phyloP scores from a whole-genome alignment of 2,888 invertebrate species.

The Chrysopilus asiliformis region DNA sequence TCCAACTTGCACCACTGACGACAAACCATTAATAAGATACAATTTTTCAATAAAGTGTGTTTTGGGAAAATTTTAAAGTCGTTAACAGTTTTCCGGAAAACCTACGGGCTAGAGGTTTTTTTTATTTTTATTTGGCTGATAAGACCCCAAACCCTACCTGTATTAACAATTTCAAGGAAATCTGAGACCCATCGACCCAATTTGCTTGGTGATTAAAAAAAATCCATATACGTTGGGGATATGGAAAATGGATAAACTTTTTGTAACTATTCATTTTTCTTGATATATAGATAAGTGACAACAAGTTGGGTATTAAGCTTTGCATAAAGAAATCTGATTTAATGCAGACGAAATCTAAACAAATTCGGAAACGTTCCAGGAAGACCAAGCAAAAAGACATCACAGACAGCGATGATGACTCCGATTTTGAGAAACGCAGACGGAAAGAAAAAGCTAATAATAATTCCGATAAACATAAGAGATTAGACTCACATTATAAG shows the following conservation, averaged over 20 bases:
- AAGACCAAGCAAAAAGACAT: constrained; percentile 27
- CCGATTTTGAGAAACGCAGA: constrained; percentile 36
- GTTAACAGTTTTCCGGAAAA: too few relatives aligned
- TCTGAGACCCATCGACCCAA: too few relatives aligned
- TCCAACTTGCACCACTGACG: too few relatives aligned
- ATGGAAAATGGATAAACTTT: neutral
- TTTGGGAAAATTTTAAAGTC: too few relatives aligned
- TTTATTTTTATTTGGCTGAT: too few relatives aligned
- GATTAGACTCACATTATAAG: constrained; percentile 25
- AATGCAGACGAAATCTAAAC: constrained; percentile 18
- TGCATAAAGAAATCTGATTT: constrained; percentile 35
- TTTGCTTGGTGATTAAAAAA: too few relatives aligned
- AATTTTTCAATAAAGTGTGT: too few relatives aligned
- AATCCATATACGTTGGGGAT: neutral
- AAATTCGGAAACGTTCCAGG: constrained; percentile 30
- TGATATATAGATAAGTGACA: constrained; percentile 37
- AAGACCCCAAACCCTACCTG: too few relatives aligned
- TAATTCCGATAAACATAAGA: constrained; percentile 24
- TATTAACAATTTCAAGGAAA: too few relatives aligned
- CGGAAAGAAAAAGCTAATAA: constrained; percentile 27
- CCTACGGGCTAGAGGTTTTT: too few relatives aligned
- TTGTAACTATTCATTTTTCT: constrained; percentile 4
- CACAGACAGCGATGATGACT: constrained; percentile 39
- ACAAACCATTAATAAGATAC: too few relatives aligned
- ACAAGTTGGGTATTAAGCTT: constrained; percentile 34